Percentiles rank a stretch among this genome's conserved stretches.
phyloP scores from a whole-genome alignment of 2,888 invertebrate genomes.

The Automeris io region DNA sequence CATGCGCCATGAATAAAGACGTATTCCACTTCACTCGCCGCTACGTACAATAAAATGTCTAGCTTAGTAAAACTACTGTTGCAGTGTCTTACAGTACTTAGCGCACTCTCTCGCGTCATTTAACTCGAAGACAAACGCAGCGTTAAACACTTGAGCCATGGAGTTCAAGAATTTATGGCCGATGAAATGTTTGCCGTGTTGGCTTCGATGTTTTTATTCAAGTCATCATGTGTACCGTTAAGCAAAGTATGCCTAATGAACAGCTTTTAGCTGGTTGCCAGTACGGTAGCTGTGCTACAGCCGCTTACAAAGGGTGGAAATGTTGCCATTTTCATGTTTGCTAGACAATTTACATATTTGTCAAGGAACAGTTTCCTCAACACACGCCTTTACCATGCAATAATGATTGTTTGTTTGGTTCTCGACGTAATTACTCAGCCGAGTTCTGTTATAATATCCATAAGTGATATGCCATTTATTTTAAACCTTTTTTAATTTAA shows the following conservation, averaged over 20 bases:
- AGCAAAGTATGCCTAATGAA: constrained; percentile 45
- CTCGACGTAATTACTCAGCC: no score
- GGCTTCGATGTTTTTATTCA: constrained; percentile 54
- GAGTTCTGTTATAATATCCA: no score
- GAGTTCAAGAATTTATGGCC: constrained; percentile 39
- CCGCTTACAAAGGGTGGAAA: constrained; percentile 49
- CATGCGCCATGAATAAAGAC: constrained; percentile 62
- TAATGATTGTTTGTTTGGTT: constrained; percentile 1
- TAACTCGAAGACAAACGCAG: constrained; percentile 7
- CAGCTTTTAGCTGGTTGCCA: constrained; percentile 36
- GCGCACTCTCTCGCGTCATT: constrained; percentile 1
- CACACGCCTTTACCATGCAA: constrained; percentile 34
- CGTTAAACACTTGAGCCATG: constrained; percentile 22
- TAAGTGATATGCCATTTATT: no score
- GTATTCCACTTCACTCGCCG: constrained; percentile 33
- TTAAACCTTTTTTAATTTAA: no score
- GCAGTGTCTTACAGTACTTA: neutral
- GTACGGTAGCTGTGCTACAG: constrained; percentile 39
- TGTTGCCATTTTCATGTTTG: constrained; percentile 57
- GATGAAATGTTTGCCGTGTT: constrained; percentile 47
- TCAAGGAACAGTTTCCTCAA: constrained; percentile 60
- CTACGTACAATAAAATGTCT: constrained; percentile 22
- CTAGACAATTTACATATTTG: constrained; percentile 67
- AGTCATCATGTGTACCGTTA: constrained; percentile 61
- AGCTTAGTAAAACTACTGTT: constrained; percentile 20